Evolutionary conservation across 2,888 invertebrate species (phyloP).

Genomic region (Apodemia zela): DNA sequence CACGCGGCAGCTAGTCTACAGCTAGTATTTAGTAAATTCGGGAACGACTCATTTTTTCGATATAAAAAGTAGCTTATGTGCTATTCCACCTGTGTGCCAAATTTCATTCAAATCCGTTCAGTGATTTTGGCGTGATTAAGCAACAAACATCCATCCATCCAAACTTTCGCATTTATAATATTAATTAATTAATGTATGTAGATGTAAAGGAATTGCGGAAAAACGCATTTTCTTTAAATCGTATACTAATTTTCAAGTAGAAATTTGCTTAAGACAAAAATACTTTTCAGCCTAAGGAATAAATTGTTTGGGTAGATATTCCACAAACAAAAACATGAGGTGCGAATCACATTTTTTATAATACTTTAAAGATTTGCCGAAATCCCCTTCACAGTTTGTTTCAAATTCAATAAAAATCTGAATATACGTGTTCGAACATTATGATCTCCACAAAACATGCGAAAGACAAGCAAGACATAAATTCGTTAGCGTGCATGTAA

Average conservation of each 20-base stretch:
- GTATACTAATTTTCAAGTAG: not conserved
- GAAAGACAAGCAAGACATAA: conserved; percentile 66
- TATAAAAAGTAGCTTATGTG: no score
- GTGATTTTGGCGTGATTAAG: no score
- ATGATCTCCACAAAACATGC: conserved; percentile 61
- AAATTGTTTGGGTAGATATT: not conserved
- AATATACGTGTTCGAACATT: conserved; percentile 66
- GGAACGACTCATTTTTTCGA: no score
- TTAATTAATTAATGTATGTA: no score
- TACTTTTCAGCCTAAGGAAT: not conserved
- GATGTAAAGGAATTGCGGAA: no score
- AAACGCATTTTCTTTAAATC: no score
- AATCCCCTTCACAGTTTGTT: conserved; percentile 58
- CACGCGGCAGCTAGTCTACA: no score
- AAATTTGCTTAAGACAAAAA: not conserved
- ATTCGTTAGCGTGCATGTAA: conserved; percentile 74
- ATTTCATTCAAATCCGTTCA: no score
- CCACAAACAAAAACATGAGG: not conserved
- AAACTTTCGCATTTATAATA: no score
- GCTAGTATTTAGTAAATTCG: no score
- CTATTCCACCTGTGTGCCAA: no score
- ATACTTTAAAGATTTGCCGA: conserved; percentile 56
- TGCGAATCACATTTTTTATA: conserved; percentile 36
- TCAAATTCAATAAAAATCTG: conserved; percentile 63
- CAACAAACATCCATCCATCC: no score